Evolutionary conservation across 2,888 invertebrate species (phyloP).

Genomic region (Ephialtes manifestator): DNA sequence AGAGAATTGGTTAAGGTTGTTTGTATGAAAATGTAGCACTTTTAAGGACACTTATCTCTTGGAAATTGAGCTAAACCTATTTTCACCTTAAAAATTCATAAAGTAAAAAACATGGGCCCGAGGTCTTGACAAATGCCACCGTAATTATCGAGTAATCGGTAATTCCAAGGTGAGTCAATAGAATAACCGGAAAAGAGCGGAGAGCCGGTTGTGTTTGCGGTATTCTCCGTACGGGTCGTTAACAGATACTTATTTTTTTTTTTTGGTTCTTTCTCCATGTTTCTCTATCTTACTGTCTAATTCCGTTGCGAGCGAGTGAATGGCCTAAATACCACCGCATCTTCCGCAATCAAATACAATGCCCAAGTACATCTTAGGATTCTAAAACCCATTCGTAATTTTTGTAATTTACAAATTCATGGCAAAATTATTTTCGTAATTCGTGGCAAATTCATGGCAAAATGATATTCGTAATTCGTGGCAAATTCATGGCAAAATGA

Average conservation of each 20-base stretch:
- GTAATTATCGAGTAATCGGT: slow-evolving; percentile 36
- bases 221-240: slow-evolving; percentile 33
- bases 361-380: neutral
- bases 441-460: too few species aligned
- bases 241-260: slow-evolving; percentile 16
- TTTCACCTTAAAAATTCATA: too few species aligned
- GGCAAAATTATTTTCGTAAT: too few species aligned
- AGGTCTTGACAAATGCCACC: slow-evolving; percentile 16
- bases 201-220: slow-evolving; percentile 48
- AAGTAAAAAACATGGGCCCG: neutral
- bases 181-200: slow-evolving; percentile 36
- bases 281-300: slow-evolving; percentile 26
- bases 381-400: too few species aligned
- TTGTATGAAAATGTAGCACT: too few species aligned
- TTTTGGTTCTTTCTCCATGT: neutral
- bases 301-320: slow-evolving; percentile 33
- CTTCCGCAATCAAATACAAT: slow-evolving; percentile 33
- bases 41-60: too few species aligned
- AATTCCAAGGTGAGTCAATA: slow-evolving; percentile 43
- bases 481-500: too few species aligned
- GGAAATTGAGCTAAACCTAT: too few species aligned
- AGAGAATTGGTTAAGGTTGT: too few species aligned
- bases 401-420: too few species aligned
- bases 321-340: slow-evolving; percentile 44
- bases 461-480: too few species aligned